A percentile compares a stretch with the other conserved stretches of the same genome.
Evolutionary conservation across 2,113 vertebrate species (phyloP).

Genomic region (Taxidea taxus): DNA sequence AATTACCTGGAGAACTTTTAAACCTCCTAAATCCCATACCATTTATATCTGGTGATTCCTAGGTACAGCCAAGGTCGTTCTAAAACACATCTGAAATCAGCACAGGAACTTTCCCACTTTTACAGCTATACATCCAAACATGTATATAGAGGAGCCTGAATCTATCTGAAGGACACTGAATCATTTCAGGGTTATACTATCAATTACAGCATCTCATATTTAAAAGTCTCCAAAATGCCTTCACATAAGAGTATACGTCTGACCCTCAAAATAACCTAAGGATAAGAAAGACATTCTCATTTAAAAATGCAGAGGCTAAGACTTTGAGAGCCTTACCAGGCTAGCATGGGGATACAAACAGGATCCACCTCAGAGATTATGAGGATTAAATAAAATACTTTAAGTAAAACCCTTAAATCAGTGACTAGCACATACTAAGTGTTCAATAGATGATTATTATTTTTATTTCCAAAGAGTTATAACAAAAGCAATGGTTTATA

Average conservation of each 20-base stretch:
- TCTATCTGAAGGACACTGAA: not conserved
- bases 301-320: conserved; percentile 2
- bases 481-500: not conserved
- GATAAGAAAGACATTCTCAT: not conserved
- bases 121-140: not conserved
- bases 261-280: not conserved
- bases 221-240: not conserved
- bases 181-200: not conserved
- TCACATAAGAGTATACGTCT: not conserved
- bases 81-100: not conserved
- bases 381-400: not conserved
- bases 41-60: not conserved
- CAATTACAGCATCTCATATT: not conserved
- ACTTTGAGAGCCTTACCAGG: not conserved
- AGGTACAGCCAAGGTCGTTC: not conserved
- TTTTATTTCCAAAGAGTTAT: not conserved
- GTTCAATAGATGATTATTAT: not conserved
- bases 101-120: not conserved
- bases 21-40: not conserved
- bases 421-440: not conserved
- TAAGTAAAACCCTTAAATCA: not conserved
- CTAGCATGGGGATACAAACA: not conserved
- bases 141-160: not conserved
- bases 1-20: not conserved
- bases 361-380: not conserved